A percentile compares a stretch with the other conserved stretches of the same genome.
phyloP scores from a whole-genome alignment of 2,797 vertebrate genomes.

The Pipistrellus nathusii region DNA sequence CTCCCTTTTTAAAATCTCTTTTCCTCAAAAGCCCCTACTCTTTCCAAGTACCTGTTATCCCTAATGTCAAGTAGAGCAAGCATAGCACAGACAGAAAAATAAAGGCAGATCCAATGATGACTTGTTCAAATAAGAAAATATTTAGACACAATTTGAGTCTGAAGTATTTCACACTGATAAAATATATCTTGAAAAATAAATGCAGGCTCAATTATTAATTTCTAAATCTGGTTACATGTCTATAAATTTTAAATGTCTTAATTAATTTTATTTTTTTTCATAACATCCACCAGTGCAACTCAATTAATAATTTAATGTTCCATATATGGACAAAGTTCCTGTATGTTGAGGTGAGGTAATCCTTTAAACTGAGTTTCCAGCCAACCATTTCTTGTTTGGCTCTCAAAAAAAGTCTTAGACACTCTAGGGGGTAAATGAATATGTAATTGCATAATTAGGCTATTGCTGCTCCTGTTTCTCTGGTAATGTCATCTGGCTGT shows the following conservation, averaged over 20 bases:
- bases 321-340: background rate
- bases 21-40: background rate
- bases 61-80: background rate
- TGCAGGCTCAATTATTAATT: background rate
- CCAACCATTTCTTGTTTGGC: background rate
- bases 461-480: slow-evolving; percentile 19
- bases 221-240: background rate
- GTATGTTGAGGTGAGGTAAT: slow-evolving; percentile 30
- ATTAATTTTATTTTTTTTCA: slow-evolving; percentile 35
- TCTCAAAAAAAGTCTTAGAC: background rate
- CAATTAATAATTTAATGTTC: background rate
- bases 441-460: slow-evolving; percentile 36
- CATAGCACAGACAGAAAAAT: background rate
- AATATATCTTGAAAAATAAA: slow-evolving; percentile 7
- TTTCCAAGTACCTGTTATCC: background rate
- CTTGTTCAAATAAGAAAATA: slow-evolving; percentile 52
- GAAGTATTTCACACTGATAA: background rate
- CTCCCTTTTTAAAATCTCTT: background rate
- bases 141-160: background rate
- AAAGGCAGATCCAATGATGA: slow-evolving; percentile 9
- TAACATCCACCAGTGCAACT: background rate
- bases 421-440: slow-evolving; percentile 44
- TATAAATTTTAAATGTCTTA: background rate
- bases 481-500: slow-evolving; percentile 45
- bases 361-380: slow-evolving; percentile 61